These are phyloP conservation scores for Percopsis transmontana DNA, from an alignment of 2,113 vertebrate species.

Conservation along the genomic window DNA sequence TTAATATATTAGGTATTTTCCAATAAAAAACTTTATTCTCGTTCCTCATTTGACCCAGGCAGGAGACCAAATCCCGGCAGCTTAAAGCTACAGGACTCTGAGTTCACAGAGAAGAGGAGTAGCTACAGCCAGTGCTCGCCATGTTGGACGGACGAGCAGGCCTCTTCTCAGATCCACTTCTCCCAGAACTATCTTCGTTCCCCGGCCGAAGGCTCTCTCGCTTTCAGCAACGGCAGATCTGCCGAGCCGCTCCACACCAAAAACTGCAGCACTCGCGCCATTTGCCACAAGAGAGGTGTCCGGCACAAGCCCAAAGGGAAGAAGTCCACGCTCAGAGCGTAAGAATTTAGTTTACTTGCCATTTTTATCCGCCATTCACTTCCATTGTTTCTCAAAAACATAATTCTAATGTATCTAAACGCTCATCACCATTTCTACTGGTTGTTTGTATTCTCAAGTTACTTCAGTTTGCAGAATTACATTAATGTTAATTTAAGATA, in stretches of 20 bases:
- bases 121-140: slow-evolving; percentile 67
- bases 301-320: slow-evolving; percentile 78
- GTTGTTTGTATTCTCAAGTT: too few species aligned
- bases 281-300: slow-evolving; percentile 68
- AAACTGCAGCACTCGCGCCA: slow-evolving; percentile 45
- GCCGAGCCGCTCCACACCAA: slow-evolving; percentile 54
- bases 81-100: slow-evolving; percentile 38
- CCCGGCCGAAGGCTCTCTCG: slow-evolving; percentile 35
- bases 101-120: slow-evolving; percentile 74
- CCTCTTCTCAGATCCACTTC: slow-evolving; percentile 34
- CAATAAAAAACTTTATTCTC: background rate
- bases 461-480: too few species aligned
- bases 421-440: too few species aligned
- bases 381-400: background rate
- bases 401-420: too few species aligned
- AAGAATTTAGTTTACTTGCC: slow-evolving; percentile 38
- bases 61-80: slow-evolving; percentile 72
- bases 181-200: slow-evolving; percentile 26
- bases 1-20: too few species aligned
- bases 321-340: slow-evolving; percentile 80
- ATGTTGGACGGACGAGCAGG: slow-evolving; percentile 51
- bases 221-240: slow-evolving; percentile 39
- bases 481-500: too few species aligned
- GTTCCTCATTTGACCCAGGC: slow-evolving; percentile 21
- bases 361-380: background rate